A percentile compares a stretch with the other conserved stretches of the same genome.
Evolutionary conservation across 1,140 invertebrate species (phyloP).

Genomic region (Geopemphigus sp.): DNA sequence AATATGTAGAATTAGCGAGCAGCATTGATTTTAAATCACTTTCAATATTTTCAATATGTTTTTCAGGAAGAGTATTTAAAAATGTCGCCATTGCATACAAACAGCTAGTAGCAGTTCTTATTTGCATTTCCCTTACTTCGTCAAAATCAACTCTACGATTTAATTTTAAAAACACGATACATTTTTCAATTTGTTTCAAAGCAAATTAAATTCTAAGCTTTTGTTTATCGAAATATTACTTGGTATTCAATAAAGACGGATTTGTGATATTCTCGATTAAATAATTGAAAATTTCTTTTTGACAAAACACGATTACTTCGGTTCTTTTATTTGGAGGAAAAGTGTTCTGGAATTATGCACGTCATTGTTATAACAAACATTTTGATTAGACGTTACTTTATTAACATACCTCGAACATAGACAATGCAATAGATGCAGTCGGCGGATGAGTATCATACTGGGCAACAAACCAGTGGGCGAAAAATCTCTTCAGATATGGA

Average conservation of each 20-base stretch:
- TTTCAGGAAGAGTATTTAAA: conserved; percentile 59
- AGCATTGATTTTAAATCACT: conserved; percentile 60
- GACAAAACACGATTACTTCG: conserved; percentile 73
- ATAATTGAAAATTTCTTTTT: conserved; percentile 63
- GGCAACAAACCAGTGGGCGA: conserved; percentile 73
- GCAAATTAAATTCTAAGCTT: conserved; percentile 17
- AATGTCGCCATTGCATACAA: conserved; percentile 67
- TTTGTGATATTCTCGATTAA: conserved; percentile 25
- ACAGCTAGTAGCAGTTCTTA: conserved; percentile 66
- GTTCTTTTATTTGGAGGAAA: conserved; percentile 70
- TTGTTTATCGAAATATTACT: neutral
- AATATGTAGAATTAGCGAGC: conserved; percentile 67
- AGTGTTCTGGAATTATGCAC: conserved; percentile 57
- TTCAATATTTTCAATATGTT: conserved; percentile 59
- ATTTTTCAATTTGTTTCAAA: too few relatives aligned
- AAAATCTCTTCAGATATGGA: conserved; percentile 71
- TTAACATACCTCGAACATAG: conserved; percentile 64
- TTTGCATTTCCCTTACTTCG: conserved; percentile 72
- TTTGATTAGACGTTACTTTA: neutral
- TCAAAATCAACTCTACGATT: conserved; percentile 61
- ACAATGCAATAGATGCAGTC: conserved; percentile 69
- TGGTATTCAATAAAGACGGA: conserved; percentile 28
- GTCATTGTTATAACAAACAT: too few relatives aligned
- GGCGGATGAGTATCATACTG: conserved; percentile 80
- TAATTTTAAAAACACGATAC: conserved; percentile 49